phyloP scores from a whole-genome alignment of 2,888 invertebrate species.

The Cephus nigrinus region DNA sequence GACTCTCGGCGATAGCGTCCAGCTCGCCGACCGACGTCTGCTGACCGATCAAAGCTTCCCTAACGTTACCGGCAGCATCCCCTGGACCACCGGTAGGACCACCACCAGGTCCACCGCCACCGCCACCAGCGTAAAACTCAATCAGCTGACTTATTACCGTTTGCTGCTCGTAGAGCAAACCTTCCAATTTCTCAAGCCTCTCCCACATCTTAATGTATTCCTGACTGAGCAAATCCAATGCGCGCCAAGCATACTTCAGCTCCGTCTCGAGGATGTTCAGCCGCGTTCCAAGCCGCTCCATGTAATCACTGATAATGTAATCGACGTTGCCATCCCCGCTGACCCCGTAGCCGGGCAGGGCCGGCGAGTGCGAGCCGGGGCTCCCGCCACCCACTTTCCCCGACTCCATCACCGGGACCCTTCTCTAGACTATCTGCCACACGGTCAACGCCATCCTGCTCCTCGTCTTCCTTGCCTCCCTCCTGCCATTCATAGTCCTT shows the following conservation, averaged over 20 bases:
- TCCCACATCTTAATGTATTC: slow-evolving; percentile 97
- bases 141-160: slow-evolving; percentile 89
- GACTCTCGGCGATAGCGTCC: slow-evolving; percentile 60
- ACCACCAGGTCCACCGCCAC: slow-evolving; percentile 69
- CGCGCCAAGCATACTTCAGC: slow-evolving; percentile 92
- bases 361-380: slow-evolving; percentile 49
- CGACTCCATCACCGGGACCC: slow-evolving; percentile 47
- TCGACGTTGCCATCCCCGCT: slow-evolving; percentile 65
- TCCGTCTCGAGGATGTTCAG: slow-evolving; percentile 90
- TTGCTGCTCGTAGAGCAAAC: slow-evolving; percentile 88
- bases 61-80: slow-evolving; percentile 43
- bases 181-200: slow-evolving; percentile 87
- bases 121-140: slow-evolving; percentile 78
- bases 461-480: slow-evolving; percentile 37
- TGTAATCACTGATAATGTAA: slow-evolving; percentile 88
- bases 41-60: slow-evolving; percentile 46
- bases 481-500: not conserved
- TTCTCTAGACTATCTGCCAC: not conserved
- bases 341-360: slow-evolving; percentile 43
- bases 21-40: slow-evolving; percentile 56
- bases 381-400: slow-evolving; percentile 52
- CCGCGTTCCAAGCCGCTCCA: slow-evolving; percentile 89
- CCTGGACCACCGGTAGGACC: slow-evolving; percentile 34
- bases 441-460: slow-evolving; percentile 41
- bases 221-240: slow-evolving; percentile 88